Evolutionary conservation across 2,888 invertebrate species (phyloP).

Genomic region (Tipula confusa): DNA sequence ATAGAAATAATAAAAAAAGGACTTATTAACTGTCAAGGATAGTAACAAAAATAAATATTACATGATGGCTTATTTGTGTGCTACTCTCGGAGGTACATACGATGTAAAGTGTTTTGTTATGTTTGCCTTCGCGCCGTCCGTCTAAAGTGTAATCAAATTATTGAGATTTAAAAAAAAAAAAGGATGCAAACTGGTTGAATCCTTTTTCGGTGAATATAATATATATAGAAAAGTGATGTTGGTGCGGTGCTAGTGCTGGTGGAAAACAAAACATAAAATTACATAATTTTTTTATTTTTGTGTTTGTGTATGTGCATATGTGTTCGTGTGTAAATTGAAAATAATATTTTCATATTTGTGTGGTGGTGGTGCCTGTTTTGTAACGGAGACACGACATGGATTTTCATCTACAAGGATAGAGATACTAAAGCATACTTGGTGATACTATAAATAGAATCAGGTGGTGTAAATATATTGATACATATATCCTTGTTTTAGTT

Average conservation of each 20-base stretch:
- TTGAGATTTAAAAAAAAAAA: neutral
- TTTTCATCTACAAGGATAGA: constrained; percentile 12
- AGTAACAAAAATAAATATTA: neutral
- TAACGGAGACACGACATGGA: neutral
- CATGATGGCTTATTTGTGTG: neutral
- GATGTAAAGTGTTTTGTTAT: neutral
- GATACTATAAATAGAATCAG: constrained; percentile 28
- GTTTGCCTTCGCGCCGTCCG: neutral
- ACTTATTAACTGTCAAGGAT: constrained; percentile 25
- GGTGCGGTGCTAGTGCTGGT: neutral
- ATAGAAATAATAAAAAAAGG: constrained; percentile 13
- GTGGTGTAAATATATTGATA: constrained; percentile 21
- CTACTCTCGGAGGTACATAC: neutral
- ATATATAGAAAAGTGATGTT: neutral
- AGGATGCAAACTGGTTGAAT: neutral
- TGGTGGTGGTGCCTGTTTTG: constrained; percentile 15
- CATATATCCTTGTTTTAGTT: neutral
- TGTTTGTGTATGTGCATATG: too few species aligned
- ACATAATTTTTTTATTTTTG: constrained; percentile 8
- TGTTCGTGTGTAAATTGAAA: neutral
- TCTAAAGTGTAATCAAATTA: neutral
- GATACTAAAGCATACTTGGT: constrained; percentile 15
- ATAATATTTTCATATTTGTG: neutral
- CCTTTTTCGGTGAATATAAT: neutral
- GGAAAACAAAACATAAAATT: neutral